Conservation (phyloP, 2,888 invertebrate genomes). For the Acleris emargana region DNA sequence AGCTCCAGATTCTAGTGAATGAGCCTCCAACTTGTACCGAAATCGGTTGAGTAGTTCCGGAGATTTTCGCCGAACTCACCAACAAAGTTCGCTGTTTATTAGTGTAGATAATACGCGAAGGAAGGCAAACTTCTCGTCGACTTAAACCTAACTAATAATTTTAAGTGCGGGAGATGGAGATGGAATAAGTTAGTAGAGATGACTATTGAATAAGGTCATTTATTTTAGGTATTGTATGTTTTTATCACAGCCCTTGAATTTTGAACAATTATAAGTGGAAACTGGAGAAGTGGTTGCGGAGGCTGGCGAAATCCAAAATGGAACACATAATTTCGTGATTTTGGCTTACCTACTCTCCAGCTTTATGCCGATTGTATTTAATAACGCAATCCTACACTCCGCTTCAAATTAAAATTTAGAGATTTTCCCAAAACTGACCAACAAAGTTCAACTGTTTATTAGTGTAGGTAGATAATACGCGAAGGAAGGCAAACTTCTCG, state of each 20-base stretch:
- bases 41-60: conserved; percentile 32
- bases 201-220: neutral
- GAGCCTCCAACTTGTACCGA: conserved; percentile 22
- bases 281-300: no score
- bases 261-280: no score
- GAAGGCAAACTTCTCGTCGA: conserved; percentile 28
- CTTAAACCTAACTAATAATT: conserved; percentile 36
- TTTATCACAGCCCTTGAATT: no score
- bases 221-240: neutral
- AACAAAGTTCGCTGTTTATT: conserved; percentile 33
- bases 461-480: conserved; percentile 33
- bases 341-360: no score
- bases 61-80: conserved; percentile 32
- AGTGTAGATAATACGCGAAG: conserved; percentile 35
- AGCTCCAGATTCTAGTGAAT: conserved; percentile 17
- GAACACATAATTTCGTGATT: no score
- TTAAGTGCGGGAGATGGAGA: conserved; percentile 28
- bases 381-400: no score
- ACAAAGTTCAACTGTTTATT: conserved; percentile 31
- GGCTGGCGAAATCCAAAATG: no score
- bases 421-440: conserved; percentile 25
- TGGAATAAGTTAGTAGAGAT: conserved; percentile 1
- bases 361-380: no score
- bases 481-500: conserved; percentile 24
- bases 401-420: conserved; percentile 12